A percentile compares a stretch with the other conserved stretches of the same genome.
Conservation (phyloP, 2,113 vertebrate species). For the Rhinopithecus roxellana region DNA sequence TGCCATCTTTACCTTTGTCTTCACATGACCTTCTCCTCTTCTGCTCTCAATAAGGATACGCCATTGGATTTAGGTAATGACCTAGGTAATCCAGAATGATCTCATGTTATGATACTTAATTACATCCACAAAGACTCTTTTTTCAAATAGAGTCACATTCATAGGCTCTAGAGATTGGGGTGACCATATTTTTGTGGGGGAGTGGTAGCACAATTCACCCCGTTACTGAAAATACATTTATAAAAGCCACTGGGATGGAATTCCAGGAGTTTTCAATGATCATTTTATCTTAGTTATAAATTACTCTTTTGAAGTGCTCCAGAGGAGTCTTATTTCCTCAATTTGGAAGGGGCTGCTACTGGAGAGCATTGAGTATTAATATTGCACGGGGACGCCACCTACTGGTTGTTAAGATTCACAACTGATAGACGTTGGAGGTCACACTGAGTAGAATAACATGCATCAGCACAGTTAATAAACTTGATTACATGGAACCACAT, state of each 20-base stretch:
- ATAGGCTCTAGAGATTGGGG: not conserved
- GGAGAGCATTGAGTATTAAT: not conserved
- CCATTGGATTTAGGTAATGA: not conserved
- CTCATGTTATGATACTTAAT: not conserved
- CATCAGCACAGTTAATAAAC: not conserved
- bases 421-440: not conserved
- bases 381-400: not conserved
- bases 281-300: not conserved
- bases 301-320: not conserved
- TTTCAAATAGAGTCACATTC: not conserved
- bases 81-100: not conserved
- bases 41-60: not conserved
- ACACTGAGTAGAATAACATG: not conserved
- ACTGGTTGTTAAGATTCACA: conserved; percentile 15
- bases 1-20: not conserved
- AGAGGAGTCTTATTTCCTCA: not conserved
- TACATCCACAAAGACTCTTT: not conserved
- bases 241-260: not conserved
- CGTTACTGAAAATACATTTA: not conserved
- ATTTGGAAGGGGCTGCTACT: not conserved
- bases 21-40: not conserved
- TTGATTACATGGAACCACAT: not conserved
- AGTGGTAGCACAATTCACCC: not conserved
- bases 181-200: not conserved
- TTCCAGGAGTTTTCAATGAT: not conserved